phyloP scores from a whole-genome alignment of 1,140 invertebrate species.

The Octopus sinensis region DNA sequence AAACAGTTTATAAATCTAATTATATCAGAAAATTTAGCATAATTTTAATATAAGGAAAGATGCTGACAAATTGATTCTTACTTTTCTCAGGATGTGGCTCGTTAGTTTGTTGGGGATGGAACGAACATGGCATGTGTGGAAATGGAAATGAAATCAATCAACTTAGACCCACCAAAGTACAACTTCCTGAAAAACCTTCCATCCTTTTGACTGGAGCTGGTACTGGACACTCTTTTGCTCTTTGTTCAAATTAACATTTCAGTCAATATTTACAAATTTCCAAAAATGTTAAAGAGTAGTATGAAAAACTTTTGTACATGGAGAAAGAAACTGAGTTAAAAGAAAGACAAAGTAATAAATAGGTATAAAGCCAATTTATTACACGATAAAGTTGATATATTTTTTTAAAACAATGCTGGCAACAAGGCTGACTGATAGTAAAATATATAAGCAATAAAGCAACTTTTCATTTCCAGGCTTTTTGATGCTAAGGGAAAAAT shows the following conservation, averaged over 20 bases:
- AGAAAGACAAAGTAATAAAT: too few relatives aligned
- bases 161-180: conserved; percentile 26
- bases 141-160: conserved; percentile 65
- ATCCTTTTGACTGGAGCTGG: conserved; percentile 31
- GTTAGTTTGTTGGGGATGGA: conserved; percentile 83
- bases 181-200: conserved; percentile 34
- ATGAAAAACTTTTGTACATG: too few relatives aligned
- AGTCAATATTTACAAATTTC: too few relatives aligned
- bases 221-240: conserved; percentile 14
- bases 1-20: too few relatives aligned
- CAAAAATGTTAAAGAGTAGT: too few relatives aligned
- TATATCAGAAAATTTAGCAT: too few relatives aligned
- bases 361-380: too few relatives aligned
- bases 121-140: conserved; percentile 85
- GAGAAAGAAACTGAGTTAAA: too few relatives aligned
- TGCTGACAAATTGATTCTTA: not conserved
- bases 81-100: conserved; percentile 61
- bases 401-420: not conserved
- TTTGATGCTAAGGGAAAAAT: conserved; percentile 25
- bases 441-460: conserved; percentile 30
- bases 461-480: conserved; percentile 26
- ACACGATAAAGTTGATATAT: too few relatives aligned
- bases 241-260: not conserved
- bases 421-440: conserved; percentile 29
- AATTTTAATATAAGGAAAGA: too few relatives aligned